Base-by-base conservation (phyloP, 2,888 invertebrate species). In the Drosophila nr. perissopoda region DNA sequence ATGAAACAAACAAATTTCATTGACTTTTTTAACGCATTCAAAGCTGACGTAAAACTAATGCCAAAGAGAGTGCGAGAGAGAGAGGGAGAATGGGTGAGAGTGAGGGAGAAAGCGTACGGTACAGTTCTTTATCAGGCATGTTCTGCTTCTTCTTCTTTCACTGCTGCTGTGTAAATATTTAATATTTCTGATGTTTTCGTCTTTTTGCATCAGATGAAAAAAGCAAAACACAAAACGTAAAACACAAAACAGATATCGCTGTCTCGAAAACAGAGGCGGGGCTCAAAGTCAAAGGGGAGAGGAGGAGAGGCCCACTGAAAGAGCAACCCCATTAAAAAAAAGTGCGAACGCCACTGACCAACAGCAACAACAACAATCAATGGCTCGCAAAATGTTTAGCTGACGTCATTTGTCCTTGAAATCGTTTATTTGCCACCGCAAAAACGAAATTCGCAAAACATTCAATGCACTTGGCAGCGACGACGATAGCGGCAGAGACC, bases 361-460 rank as follows among this genome's bases (percentile, higher is more conserved):
- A 21, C 73, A 65, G 63, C 78, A 84, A 71, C 68, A 70, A 27
- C 42, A 45, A 45, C 38, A 18, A 38, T 18, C 18, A 4, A 38
- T 56, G 68, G 36, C 67, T 66, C 71, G 59, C 69, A 81, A 87
- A 88, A 83, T 88, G 90, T 80, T 88, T 86, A 83, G 85, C 76
- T 90, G 90, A 90, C 91, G 90, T 91, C 91, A 90, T 83, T 80
- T 91, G 90, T 83, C 90, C 90, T 90, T 90, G 90, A 90, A 90
- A 70, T 79, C 80, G 80, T 89, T 73, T 81, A 82, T 87, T 83
- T 75, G 80, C 83, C 70, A 73, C 76, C 45, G 25, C 45, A 45
- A 89, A 85, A 88, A 62, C 81, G 67, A 88, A 90, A 81, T 78
- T 80, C 75, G 64, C 82, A 80, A 90, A 82, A 90, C 89, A 90